Evolutionary conservation across 2,888 invertebrate species (phyloP).

Genomic region (Neoascia interrupta): DNA sequence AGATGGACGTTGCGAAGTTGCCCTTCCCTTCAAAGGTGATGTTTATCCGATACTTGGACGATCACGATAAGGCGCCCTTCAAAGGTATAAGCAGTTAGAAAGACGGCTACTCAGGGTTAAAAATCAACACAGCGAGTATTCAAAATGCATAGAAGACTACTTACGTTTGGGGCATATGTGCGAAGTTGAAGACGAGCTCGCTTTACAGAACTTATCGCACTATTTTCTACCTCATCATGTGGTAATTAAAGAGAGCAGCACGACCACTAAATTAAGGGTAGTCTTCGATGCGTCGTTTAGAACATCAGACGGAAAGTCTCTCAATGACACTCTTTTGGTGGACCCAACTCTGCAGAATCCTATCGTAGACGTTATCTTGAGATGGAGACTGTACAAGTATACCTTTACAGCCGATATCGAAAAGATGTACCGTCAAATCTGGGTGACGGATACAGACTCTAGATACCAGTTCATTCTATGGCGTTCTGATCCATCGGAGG

Average conservation of each 20-base stretch:
- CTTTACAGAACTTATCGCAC: constrained; percentile 3
- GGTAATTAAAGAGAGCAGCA: constrained; percentile 26
- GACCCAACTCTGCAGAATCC: not conserved
- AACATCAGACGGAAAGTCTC: constrained; percentile 5
- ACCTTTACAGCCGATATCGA: constrained; percentile 11
- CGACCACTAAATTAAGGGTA: constrained; percentile 1
- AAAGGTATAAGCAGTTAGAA: not conserved
- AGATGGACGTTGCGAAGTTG: constrained; percentile 17
- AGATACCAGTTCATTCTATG: constrained; percentile 1
- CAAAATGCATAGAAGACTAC: constrained; percentile 3
- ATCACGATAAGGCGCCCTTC: constrained; percentile 10
- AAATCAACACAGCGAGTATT: not conserved
- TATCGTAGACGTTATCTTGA: constrained; percentile 1
- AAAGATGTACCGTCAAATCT: constrained; percentile 15
- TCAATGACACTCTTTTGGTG: constrained; percentile 5
- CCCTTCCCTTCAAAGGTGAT: constrained; percentile 2
- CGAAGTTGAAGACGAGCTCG: constrained; percentile 6
- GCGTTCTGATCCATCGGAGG: not conserved
- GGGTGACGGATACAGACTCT: not conserved
- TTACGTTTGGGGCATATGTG: constrained; percentile 8
- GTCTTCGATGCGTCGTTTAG: constrained; percentile 21
- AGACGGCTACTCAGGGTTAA: not conserved
- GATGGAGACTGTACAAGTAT: not conserved
- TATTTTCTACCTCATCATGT: constrained; percentile 21
- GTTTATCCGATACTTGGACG: constrained; percentile 10